phyloP scores from a whole-genome alignment of 2,113 vertebrate genomes.

The Tragelaphus scriptus region DNA sequence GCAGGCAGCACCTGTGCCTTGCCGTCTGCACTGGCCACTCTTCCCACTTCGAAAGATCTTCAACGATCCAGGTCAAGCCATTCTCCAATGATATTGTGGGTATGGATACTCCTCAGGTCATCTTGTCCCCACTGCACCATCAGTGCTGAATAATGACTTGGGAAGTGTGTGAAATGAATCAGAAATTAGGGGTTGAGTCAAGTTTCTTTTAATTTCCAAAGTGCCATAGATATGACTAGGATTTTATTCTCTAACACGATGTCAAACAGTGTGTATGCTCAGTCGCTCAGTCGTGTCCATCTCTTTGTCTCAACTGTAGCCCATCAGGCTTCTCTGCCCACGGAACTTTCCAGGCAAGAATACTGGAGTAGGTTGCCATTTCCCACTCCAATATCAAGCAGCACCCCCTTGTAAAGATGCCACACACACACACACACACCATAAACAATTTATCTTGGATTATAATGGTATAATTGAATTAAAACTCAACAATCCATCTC shows the following conservation, averaged over 20 bases:
- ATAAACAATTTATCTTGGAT: not conserved
- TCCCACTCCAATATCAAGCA: not conserved
- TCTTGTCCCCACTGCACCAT: not conserved
- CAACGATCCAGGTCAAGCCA: slow-evolving; percentile 31
- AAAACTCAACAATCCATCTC: not conserved
- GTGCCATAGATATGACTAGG: not conserved
- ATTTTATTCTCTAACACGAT: not conserved
- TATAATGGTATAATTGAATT: not conserved
- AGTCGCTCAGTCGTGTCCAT: not conserved
- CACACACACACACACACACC: not conserved
- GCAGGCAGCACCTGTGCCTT: slow-evolving; percentile 64
- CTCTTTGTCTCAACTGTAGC: not conserved
- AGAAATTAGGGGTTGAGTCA: not conserved
- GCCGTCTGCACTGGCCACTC: slow-evolving; percentile 62
- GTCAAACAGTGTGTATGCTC: not conserved
- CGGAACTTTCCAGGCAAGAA: not conserved
- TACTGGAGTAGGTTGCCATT: not conserved
- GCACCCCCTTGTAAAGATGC: not conserved
- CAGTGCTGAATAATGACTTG: not conserved
- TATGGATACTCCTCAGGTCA: not conserved
- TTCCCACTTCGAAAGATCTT: slow-evolving; percentile 10
- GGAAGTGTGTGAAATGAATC: not conserved
- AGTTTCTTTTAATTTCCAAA: not conserved
- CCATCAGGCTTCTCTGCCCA: not conserved
- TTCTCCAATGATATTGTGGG: not conserved